Base-by-base conservation (phyloP, 1,140 invertebrate genomes). In the Zaprionus camerounensis region DNA sequence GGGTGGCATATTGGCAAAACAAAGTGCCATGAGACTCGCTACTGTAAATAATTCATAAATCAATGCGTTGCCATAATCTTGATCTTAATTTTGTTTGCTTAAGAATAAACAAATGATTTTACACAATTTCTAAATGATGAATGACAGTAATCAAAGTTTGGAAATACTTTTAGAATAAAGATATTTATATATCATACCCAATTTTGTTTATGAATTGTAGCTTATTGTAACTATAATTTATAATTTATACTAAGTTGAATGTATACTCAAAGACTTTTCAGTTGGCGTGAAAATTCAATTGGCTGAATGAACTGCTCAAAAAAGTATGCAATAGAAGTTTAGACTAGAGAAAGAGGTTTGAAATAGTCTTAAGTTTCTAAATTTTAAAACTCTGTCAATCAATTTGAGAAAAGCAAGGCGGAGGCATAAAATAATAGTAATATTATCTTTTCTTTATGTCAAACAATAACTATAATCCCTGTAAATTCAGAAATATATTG, bases 31-130 rank as follows among this genome's bases (percentile, higher is more conserved):
- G 46, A 13, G 11, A 24, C 24, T 51, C 46, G 46, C 46, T 51
- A 22, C 20, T 51, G 46, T 51, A 51, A 51, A 51, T 51, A 51
- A 24, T 51, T 51, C 53, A 28, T 56, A 56, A 56, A 56, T 56
- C 22, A 56, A 56, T 56, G 26, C 15, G 15, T n/a, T n/a, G 24
- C 13, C 22, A 56, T 31, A 56, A 28, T 15, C 26, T 26, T 22
- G 15, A 6, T 13, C 26, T 31, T 2, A 28, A 17, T 56, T 15
- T 31, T 56, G 26, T 56, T 28, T 28, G 24, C 9, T 24, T 24
- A 22, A 20, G 9, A 22, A 13, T 51, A 51, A 51, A 51, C 22
- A 51, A 22, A 51, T 51, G 4, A 24, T 20, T 22, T 22, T 24
- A 51, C n/a, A 24, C 20, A 13, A 1, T 51, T 51, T 51, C 24